Conservation (phyloP, 2,797 vertebrate genomes). For the Lepus townsendii region DNA sequence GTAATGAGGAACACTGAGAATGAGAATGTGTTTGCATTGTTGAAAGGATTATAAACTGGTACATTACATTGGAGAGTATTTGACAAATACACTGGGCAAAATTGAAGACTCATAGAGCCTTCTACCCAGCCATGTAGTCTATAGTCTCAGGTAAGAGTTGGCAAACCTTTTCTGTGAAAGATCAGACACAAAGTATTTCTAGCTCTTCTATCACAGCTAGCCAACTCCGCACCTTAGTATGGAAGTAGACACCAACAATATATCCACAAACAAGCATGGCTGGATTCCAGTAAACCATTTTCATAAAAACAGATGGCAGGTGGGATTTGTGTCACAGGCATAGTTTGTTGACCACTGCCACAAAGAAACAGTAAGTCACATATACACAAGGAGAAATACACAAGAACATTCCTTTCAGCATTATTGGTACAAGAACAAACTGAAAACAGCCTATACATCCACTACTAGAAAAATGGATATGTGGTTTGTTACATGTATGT, state of each 20-base stretch:
- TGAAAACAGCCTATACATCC: background rate
- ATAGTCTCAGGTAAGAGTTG: background rate
- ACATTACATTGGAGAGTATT: slow-evolving; percentile 4
- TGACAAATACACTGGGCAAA: background rate
- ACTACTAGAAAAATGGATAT: background rate
- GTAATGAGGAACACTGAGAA: background rate
- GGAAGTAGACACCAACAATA: background rate
- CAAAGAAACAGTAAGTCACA: slow-evolving; percentile 27
- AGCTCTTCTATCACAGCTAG: slow-evolving; percentile 28
- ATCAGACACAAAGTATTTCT: slow-evolving; percentile 24
- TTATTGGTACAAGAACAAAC: background rate
- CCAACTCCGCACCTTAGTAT: background rate
- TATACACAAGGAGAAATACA: background rate
- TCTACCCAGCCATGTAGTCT: background rate
- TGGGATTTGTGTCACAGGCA: background rate
- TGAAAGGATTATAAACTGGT: background rate
- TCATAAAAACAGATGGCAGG: background rate
- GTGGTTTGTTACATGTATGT: background rate
- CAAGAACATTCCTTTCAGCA: background rate
- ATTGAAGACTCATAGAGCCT: background rate
- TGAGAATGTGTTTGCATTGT: background rate
- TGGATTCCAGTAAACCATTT: background rate
- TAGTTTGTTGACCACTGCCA: background rate
- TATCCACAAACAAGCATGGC: background rate
- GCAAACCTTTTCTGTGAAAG: slow-evolving; percentile 3